These are phyloP conservation scores for Trissolcus basalis DNA, from an alignment of 1,140 invertebrate species.

Conservation along the genomic window DNA sequence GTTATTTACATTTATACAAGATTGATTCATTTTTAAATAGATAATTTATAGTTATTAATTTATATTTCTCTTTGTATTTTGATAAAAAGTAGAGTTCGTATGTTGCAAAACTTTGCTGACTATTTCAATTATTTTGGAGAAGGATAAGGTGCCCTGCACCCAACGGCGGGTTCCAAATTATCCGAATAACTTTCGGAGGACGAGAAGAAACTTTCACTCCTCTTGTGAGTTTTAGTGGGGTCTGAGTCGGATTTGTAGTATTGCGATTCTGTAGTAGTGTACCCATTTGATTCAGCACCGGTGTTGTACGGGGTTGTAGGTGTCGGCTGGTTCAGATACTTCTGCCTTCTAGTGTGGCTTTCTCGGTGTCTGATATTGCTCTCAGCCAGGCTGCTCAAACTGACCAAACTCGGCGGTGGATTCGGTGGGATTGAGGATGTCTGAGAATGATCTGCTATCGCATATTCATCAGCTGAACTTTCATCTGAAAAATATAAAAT, in stretches of 20 bases:
- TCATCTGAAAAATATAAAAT: neutral
- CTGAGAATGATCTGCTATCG: neutral
- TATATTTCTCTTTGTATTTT: neutral
- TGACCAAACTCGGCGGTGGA: conserved; percentile 1
- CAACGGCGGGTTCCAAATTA: neutral
- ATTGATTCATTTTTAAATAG: neutral
- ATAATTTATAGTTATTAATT: too few relatives aligned
- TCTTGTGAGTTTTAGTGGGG: neutral
- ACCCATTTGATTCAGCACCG: neutral
- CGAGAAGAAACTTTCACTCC: neutral
- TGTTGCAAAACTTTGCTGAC: neutral
- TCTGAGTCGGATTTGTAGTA: neutral
- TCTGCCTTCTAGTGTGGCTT: neutral
- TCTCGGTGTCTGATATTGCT: conserved; percentile 4
- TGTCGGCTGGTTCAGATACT: neutral
- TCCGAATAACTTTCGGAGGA: neutral
- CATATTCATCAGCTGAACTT: neutral
- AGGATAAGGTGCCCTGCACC: neutral
- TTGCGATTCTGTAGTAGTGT: neutral
- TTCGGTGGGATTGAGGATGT: neutral
- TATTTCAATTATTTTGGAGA: neutral
- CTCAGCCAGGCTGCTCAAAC: neutral
- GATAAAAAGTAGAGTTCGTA: neutral
- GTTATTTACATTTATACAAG: neutral
- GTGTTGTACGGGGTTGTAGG: conserved; percentile 1